Conservation (phyloP, 2,888 invertebrate species). For the Cremastinae sp. region DNA sequence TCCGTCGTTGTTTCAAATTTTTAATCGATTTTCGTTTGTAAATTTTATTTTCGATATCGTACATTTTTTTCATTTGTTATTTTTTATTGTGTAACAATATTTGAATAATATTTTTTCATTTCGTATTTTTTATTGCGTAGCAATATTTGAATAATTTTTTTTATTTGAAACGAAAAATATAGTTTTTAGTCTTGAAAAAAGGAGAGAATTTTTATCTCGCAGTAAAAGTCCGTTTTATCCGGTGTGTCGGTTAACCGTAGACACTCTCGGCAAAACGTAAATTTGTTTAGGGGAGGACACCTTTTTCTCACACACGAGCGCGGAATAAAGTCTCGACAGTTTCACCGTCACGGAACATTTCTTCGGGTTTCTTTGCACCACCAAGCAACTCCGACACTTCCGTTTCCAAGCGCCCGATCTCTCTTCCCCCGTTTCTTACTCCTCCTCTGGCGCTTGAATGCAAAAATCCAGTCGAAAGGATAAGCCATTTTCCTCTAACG, state of each 20-base stretch:
- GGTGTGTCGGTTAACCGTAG: slow-evolving; percentile 34
- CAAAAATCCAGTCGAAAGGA: slow-evolving; percentile 35
- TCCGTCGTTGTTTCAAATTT: background rate
- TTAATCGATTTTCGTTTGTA: too few relatives aligned
- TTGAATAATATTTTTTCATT: too few relatives aligned
- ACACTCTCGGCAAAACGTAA: slow-evolving; percentile 68
- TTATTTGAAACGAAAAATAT: background rate
- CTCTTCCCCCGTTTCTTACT: slow-evolving; percentile 26
- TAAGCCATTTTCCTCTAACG: slow-evolving; percentile 16
- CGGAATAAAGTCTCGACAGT: slow-evolving; percentile 58
- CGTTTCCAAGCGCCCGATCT: slow-evolving; percentile 35
- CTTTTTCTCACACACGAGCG: slow-evolving; percentile 53
- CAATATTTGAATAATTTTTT: too few relatives aligned
- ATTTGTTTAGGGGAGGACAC: slow-evolving; percentile 78
- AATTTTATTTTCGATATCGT: too few relatives aligned
- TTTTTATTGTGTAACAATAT: too few relatives aligned
- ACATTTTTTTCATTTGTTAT: too few relatives aligned
- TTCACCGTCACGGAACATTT: slow-evolving; percentile 77
- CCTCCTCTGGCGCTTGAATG: slow-evolving; percentile 1
- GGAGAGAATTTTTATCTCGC: background rate
- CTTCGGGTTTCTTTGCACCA: slow-evolving; percentile 56
- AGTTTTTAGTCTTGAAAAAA: background rate
- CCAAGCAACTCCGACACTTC: slow-evolving; percentile 55
- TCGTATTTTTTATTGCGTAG: too few relatives aligned
- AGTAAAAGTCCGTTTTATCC: slow-evolving; percentile 30